Evolutionary conservation across 2,113 vertebrate species (phyloP).

Genomic region (Turdus rufiventris): DNA sequence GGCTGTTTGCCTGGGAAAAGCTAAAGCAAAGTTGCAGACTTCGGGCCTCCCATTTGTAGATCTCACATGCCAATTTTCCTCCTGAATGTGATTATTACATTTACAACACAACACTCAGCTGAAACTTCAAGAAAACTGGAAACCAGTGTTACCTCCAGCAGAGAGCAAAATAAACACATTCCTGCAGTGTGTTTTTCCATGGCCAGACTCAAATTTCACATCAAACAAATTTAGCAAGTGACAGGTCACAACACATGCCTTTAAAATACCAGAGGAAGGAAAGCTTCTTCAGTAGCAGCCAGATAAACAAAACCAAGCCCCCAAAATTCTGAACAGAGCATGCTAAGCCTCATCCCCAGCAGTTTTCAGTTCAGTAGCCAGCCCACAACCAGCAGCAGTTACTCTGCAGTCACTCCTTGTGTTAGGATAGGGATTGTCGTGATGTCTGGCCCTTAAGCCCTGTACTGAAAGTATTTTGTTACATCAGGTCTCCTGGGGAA

Average conservation of each 20-base stretch:
- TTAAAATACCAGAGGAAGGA: not conserved
- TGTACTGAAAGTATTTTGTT: not conserved
- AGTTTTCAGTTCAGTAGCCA: not conserved
- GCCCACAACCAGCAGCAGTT: not conserved
- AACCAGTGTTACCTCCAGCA: not conserved
- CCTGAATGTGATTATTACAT: not conserved
- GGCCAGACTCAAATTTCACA: not conserved
- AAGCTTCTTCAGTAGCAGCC: conserved; percentile 22
- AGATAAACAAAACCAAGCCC: not conserved
- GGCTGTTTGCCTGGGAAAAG: not conserved
- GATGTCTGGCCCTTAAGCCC: not conserved
- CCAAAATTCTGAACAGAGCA: not conserved
- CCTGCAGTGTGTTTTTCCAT: not conserved
- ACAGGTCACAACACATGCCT: not conserved
- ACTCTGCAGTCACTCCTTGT: not conserved
- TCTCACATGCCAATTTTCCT: not conserved
- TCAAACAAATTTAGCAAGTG: not conserved
- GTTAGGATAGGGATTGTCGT: not conserved
- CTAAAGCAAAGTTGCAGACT: not conserved
- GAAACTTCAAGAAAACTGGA: not conserved
- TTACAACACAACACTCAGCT: not conserved
- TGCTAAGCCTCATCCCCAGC: not conserved
- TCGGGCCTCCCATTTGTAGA: not conserved
- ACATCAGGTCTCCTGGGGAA: not conserved
- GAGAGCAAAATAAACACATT: conserved; percentile 23